Evolutionary conservation across 1,140 invertebrate species (phyloP), one percentile per base, ranked within the genome.

Genomic region (Aradophagus sp.): DNA sequence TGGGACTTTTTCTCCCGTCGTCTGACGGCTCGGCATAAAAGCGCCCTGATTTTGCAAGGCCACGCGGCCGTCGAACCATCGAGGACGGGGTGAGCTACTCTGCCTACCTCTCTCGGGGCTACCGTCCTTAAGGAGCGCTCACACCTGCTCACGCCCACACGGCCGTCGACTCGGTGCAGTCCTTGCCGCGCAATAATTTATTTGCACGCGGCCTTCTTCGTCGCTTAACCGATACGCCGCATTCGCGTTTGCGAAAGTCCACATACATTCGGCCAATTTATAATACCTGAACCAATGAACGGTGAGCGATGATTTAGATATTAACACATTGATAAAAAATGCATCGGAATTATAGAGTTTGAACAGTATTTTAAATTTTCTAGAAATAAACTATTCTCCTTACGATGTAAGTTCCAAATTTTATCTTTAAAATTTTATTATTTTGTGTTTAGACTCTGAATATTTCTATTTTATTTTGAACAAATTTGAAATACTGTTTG

Each of bases 61-160:
- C 72, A 73, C 27, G 73, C 78, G 82, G 81, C 76, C 82, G 79
- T 80, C 81, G 83, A 85, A 84, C 83, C 78, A 79, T 78, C 81
- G 77, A 83, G 80, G 80, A 83, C 80, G 80, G 83, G 83, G 81
- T 84, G 77, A 83, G 76, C 76, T 76, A 74, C 79, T 79, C 74
- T 73, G 67, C 73, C 69, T 74, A 74, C 48, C 69, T 78, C 76
- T 65, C 52, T 53, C 42, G 47, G 53, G n/a, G 62, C 73, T 48
- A 47, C 38, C 75, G 66, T 73, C 59, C 77, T 76, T 67, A 74
- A 74, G 75, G 75, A 75, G 69, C 74, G 67, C 77, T 79, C 74
- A 77, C 76, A 77, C 75, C 69, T 71, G 63, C 63, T 65, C 48
- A 59, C 66, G 62, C 68, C 69, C 45, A 69, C 69, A 68, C 73